Evolutionary conservation across 2,888 invertebrate species (phyloP), one percentile per base, ranked within the genome.

Genomic region (Erebia ligea): DNA sequence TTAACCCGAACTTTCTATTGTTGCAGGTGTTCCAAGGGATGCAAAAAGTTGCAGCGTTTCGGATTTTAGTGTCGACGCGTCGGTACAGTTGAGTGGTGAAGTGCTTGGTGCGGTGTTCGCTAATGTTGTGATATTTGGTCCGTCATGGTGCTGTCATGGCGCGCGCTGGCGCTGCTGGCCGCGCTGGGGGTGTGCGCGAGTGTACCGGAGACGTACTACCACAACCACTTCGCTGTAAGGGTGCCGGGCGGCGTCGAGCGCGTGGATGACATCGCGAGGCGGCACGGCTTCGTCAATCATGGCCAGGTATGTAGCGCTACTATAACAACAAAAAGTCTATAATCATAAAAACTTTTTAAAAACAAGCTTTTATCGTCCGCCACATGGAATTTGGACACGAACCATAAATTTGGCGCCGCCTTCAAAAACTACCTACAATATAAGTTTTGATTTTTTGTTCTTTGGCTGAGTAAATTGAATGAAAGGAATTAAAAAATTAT

Each of bases 221-320:
- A 95, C 90, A 97, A 97, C 89, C 95, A 97, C 86, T 97, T 97
- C 85, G 98, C 98, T 64, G 96, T 98, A 63, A 96, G 97, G 86
- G 95, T 99, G 84, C 96, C 97, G 25, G 96, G 95, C 58, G 96
- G 96, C 19, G 88, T 93, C 67, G 93, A 94, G n/a, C 94, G 95
- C 73, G 98, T 98, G 59, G 95, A 96, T 83, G 92, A 90, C 74
- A 95, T 99, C 79, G 98, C 98, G 64, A 89, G 88, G 76, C 96
- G 96, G 87, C 96, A 98, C 89, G 98, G 98, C 81, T 98, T 97
- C 94, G 92, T 94, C 82, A 97, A 98, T 90, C 94, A 95, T 82
- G 98, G 98, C 94, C 97, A 98, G 97, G 98, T 98, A 86, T 52
- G 17, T 50, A 1, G 4, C n/a, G 15, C 15, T 50, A 25, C 25